Evolutionary conservation across 2,797 vertebrate species (phyloP), one percentile per base, ranked within the genome.

Genomic region (Synaphobranchus kaupii): DNA sequence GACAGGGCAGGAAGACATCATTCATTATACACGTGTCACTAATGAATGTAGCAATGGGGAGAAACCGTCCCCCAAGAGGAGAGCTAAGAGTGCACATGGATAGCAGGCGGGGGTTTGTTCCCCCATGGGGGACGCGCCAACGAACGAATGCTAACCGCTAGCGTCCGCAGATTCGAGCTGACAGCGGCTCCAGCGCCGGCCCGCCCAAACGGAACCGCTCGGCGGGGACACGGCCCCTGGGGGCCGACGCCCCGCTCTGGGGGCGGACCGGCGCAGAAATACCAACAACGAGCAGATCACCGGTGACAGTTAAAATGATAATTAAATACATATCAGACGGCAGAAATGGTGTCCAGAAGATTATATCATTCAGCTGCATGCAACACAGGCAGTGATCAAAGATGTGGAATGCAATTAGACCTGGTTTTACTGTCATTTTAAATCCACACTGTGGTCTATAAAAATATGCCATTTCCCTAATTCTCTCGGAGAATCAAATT

Each of bases 391-490:
- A 13, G 39, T 20, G 0, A 12, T 71, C 28, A 31, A 31, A 63
- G 66, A 71, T 71, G 66, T 39, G 47, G 80, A n/a, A 78, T 28
- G 60, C 39, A 80, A 83, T 87, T 44, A 84, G 81, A 71, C 47
- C 80, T 82, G 86, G 34, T 31, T 25, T 9, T 81, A 63, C 47
- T 34, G 73, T 47, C 48, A 1, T 44, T 25, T 39, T 60, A 54
- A 83, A 80, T 66, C 39, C 58, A 52, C 44, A 52, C n/a, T n/a
- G 47, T 31, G n/a, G 48, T 54, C 86, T 44, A 47, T 71, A 48
- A 71, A 71, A 83, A 83, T 87, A 47, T 82, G 52, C n/a, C 60
- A 87, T 73, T 87, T 87, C 86, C 86, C 22, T 87, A 71, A 83
- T 87, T 87, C 54, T 15, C 81, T 44, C 50, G 83, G 63, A 60